Evolutionary conservation across 2,888 invertebrate species (phyloP).

Genomic region (Lasioglossum villosulum): DNA sequence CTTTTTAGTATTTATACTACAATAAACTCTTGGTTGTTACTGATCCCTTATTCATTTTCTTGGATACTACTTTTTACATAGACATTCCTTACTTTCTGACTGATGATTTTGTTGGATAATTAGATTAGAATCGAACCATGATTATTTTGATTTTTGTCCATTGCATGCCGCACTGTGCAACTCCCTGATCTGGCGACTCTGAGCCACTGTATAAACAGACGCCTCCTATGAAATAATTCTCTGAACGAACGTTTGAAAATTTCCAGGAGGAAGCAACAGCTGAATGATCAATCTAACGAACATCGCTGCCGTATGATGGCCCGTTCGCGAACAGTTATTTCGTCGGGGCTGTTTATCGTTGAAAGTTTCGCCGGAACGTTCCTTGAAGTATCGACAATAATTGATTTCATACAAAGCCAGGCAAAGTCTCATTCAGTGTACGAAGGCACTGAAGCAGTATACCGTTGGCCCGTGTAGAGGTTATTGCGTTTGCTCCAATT

Average conservation of each 20-base stretch:
- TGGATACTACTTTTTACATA: too few relatives aligned
- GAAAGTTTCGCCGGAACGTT: not conserved
- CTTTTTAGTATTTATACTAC: too few relatives aligned
- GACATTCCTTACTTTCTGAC: too few relatives aligned
- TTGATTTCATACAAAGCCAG: slow-evolving; percentile 22
- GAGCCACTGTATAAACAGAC: too few relatives aligned
- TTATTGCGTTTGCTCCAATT: slow-evolving; percentile 45
- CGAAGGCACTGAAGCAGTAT: too few relatives aligned
- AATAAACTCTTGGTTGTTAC: too few relatives aligned
- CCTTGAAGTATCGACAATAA: not conserved
- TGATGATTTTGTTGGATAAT: too few relatives aligned
- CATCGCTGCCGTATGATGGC: not conserved
- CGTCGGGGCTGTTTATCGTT: not conserved
- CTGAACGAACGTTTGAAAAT: not conserved
- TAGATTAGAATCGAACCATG: too few relatives aligned
- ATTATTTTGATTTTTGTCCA: too few relatives aligned
- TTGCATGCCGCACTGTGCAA: too few relatives aligned
- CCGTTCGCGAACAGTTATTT: not conserved
- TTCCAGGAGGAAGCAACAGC: not conserved
- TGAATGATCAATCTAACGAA: not conserved
- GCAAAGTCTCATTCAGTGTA: not conserved
- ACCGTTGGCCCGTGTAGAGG: not conserved
- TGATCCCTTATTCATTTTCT: too few relatives aligned
- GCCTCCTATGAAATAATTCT: not conserved
- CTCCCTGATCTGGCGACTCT: too few relatives aligned